These are phyloP conservation scores for Drosophila oshimai DNA, from an alignment of 1,140 invertebrate genomes.

Conservation along the genomic window DNA sequence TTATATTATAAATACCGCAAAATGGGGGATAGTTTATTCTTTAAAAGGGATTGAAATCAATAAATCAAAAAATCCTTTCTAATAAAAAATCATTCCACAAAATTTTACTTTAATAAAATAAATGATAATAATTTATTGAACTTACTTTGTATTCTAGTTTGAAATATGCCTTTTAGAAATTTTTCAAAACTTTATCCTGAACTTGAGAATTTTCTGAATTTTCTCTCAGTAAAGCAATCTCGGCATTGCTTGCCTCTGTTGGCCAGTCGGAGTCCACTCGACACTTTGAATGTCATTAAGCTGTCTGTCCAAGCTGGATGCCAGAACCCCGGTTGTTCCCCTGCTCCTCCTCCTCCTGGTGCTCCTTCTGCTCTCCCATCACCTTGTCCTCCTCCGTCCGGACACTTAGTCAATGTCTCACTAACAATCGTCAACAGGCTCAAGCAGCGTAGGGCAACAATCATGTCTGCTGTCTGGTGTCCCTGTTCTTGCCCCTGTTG, in stretches of 20 bases:
- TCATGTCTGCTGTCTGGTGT: conserved; percentile 32
- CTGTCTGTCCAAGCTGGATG: conserved; percentile 28
- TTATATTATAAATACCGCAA: too few relatives aligned
- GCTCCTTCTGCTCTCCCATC: neutral
- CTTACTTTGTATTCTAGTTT: too few relatives aligned
- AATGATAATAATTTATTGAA: too few relatives aligned
- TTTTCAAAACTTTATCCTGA: too few relatives aligned
- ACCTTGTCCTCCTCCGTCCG: conserved; percentile 3
- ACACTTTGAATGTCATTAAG: conserved; percentile 80
- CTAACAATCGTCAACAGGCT: conserved; percentile 80
- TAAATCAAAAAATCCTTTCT: too few relatives aligned
- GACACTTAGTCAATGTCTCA: conserved; percentile 78
- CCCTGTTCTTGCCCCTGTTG: conserved; percentile 23
- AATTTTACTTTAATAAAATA: too few relatives aligned
- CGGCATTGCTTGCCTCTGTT: conserved; percentile 8
- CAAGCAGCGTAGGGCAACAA: conserved; percentile 64
- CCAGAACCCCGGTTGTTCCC: neutral
- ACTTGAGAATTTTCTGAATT: too few relatives aligned
- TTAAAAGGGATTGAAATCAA: too few relatives aligned
- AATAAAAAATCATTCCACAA: too few relatives aligned
- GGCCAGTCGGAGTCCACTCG: conserved; percentile 56
- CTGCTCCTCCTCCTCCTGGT: neutral
- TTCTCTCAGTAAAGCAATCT: conserved; percentile 24
- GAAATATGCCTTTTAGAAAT: too few relatives aligned
- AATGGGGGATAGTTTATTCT: too few relatives aligned